Conservation (phyloP, 2,113 vertebrate species). For the Rhea americana region DNA sequence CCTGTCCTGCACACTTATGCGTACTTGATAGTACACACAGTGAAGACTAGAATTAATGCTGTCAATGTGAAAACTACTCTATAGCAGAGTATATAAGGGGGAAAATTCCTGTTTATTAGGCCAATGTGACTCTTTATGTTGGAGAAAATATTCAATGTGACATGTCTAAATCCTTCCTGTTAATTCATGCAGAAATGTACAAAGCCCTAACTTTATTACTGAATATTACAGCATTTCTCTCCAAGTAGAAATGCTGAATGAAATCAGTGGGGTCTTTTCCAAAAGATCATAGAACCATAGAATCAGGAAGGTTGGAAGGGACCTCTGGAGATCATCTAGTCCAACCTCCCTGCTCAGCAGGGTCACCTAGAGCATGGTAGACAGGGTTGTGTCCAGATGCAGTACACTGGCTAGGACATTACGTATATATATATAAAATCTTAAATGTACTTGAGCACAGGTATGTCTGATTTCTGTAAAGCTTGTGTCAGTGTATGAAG, state of each 20-base stretch:
- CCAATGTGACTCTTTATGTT: not conserved
- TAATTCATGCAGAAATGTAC: not conserved
- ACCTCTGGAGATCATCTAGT: too few relatives aligned
- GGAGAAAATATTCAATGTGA: not conserved
- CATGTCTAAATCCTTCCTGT: not conserved
- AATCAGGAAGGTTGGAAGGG: too few relatives aligned
- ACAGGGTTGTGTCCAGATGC: not conserved
- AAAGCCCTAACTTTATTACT: not conserved
- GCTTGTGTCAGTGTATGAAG: not conserved
- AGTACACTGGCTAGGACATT: not conserved
- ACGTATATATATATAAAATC: too few relatives aligned
- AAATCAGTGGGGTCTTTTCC: not conserved
- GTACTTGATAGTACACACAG: not conserved
- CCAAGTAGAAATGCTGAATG: not conserved
- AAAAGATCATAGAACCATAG: not conserved
- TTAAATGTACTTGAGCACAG: not conserved
- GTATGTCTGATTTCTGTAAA: not conserved
- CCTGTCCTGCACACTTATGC: not conserved
- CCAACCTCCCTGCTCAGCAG: too few relatives aligned
- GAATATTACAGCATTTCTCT: not conserved
- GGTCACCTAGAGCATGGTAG: too few relatives aligned
- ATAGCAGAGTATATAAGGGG: too few relatives aligned
- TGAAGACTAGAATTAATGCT: not conserved
- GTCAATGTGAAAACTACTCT: not conserved
- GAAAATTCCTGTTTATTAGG: not conserved